These are phyloP conservation scores for Melanotaenia maccullochi DNA, from an alignment of 2,797 vertebrate genomes.

Conservation along the genomic window DNA sequence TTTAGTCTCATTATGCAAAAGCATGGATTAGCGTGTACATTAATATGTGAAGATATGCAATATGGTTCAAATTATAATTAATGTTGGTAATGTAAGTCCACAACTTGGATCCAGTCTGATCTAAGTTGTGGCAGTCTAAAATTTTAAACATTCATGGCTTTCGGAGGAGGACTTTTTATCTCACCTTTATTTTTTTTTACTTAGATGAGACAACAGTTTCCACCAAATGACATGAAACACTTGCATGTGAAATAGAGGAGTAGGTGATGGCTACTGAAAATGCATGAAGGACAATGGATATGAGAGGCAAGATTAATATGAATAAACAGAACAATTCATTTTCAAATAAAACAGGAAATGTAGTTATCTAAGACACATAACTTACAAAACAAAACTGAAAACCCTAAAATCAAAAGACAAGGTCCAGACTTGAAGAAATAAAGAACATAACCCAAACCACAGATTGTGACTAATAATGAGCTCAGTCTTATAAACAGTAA, in stretches of 20 bases:
- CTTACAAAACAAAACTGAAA: not conserved
- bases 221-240: not conserved
- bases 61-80: slow-evolving; percentile 3
- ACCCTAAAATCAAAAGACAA: not conserved
- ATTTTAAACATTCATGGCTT: not conserved
- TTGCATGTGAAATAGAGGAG: not conserved
- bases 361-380: not conserved
- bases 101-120: not conserved
- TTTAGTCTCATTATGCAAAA: not conserved
- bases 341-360: not conserved
- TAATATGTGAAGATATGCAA: not conserved
- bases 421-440: not conserved
- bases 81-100: not conserved
- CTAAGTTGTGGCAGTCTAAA: not conserved
- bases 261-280: not conserved
- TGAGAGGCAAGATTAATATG: not conserved
- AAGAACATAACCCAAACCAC: not conserved
- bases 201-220: not conserved
- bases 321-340: not conserved
- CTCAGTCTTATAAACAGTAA: not conserved
- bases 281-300: not conserved
- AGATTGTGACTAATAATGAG: not conserved
- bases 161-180: not conserved
- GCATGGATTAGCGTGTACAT: not conserved
- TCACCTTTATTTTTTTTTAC: not conserved